Percentiles rank a stretch among this genome's conserved stretches.
These are phyloP conservation scores for Epinotia brunnichana DNA, from an alignment of 2,888 invertebrate genomes.

Conservation along the genomic window DNA sequence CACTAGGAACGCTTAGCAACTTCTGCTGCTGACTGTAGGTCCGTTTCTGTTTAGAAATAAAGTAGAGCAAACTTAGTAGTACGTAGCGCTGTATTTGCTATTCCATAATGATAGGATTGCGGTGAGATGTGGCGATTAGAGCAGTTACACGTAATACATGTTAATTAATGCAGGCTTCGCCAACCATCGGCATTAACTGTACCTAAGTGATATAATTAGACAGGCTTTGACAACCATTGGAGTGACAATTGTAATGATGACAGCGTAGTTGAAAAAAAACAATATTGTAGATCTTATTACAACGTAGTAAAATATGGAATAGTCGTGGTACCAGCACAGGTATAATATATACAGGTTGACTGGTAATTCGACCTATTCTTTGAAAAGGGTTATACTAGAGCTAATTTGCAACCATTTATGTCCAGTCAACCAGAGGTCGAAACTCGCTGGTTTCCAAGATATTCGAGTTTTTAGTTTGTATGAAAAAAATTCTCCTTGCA, in stretches of 20 bases:
- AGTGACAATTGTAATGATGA: slow-evolving; percentile 21
- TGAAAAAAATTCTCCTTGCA: no score
- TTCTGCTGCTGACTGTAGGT: no score
- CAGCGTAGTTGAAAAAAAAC: neutral
- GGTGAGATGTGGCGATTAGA: slow-evolving; percentile 7
- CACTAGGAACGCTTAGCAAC: no score
- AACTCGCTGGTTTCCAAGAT: no score
- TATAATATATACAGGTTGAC: slow-evolving; percentile 6
- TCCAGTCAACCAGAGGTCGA: no score
- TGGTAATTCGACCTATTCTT: no score
- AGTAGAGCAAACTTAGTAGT: neutral
- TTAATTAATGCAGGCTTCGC: slow-evolving; percentile 27
- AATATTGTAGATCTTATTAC: slow-evolving; percentile 3
- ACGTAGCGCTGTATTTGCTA: slow-evolving; percentile 10
- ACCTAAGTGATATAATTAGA: slow-evolving; percentile 23
- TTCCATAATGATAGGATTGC: slow-evolving; percentile 22
- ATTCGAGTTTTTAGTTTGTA: no score
- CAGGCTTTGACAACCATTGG: slow-evolving; percentile 17
- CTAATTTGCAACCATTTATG: no score
- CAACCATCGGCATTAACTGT: slow-evolving; percentile 12
- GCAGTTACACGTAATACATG: slow-evolving; percentile 23
- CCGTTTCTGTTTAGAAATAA: neutral
- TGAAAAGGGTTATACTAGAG: no score
- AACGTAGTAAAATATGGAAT: neutral
- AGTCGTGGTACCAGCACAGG: neutral